Conservation (phyloP, 1,140 invertebrate species). For the Drosophila carrolli region DNA sequence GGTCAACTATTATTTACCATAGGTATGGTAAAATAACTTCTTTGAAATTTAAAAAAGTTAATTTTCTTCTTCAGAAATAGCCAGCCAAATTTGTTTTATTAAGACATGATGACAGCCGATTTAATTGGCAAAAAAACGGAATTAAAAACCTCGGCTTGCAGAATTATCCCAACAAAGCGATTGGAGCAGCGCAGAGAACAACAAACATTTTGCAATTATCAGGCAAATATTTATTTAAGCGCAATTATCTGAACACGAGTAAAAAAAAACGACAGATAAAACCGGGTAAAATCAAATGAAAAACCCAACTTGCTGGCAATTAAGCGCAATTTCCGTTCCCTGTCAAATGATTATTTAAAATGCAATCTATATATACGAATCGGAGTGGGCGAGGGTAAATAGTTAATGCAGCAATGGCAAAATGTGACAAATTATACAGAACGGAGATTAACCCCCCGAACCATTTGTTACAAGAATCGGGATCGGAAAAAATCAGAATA, state of each 20-base stretch:
- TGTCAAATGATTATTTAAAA: constrained; percentile 56
- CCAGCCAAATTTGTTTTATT: no score
- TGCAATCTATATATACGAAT: constrained; percentile 30
- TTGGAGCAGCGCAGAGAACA: background rate
- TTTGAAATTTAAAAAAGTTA: no score
- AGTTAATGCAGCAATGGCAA: constrained; percentile 20
- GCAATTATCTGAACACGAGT: constrained; percentile 32
- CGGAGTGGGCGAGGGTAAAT: constrained; percentile 6
- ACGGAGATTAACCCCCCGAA: constrained; percentile 1
- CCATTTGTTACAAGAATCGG: constrained; percentile 38
- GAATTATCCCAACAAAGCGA: constrained; percentile 16
- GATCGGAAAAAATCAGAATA: constrained; percentile 22
- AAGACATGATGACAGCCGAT: no score
- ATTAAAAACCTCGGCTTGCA: background rate
- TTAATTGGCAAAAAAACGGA: no score
- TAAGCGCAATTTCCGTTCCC: constrained; percentile 68
- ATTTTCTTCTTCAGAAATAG: no score
- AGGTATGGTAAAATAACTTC: no score
- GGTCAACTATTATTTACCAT: no score
- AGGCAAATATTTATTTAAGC: constrained; percentile 53
- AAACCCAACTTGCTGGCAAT: constrained; percentile 58
- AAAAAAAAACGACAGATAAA: constrained; percentile 7
- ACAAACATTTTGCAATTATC: constrained; percentile 38
- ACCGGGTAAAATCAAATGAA: constrained; percentile 34
- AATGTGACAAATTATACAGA: constrained; percentile 44